These are phyloP conservation scores for Remorina albescens DNA, from an alignment of 2,797 vertebrate species.

Conservation along the genomic window DNA sequence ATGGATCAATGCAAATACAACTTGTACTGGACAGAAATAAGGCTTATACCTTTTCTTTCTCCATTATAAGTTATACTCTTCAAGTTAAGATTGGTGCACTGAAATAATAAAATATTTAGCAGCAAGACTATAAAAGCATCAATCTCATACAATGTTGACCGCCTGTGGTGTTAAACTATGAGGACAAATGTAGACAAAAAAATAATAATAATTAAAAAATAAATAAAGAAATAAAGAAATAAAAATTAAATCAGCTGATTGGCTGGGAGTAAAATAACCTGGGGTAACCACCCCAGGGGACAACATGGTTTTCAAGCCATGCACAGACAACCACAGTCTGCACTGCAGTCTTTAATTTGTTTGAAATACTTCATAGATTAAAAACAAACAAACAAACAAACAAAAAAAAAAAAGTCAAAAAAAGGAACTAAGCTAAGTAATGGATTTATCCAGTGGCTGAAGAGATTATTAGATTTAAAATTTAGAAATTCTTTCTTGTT, in stretches of 20 bases:
- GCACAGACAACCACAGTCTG: neutral
- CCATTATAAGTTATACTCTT: neutral
- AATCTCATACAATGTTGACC: too few relatives aligned
- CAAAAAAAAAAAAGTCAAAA: too few relatives aligned
- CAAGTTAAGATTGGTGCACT: too few relatives aligned
- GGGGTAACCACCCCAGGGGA: neutral
- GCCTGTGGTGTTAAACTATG: too few relatives aligned
- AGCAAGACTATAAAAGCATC: too few relatives aligned
- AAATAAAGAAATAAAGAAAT: too few relatives aligned
- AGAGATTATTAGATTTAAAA: slow-evolving; percentile 15
- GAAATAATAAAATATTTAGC: too few relatives aligned
- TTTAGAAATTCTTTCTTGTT: slow-evolving; percentile 1
- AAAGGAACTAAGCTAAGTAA: slow-evolving; percentile 4
- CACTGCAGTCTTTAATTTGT: neutral
- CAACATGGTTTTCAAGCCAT: neutral
- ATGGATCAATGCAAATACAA: slow-evolving; percentile 28
- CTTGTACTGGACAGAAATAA: slow-evolving; percentile 4
- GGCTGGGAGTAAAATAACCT: slow-evolving; percentile 13
- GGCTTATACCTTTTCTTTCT: slow-evolving; percentile 35
- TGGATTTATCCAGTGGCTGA: slow-evolving; percentile 6
- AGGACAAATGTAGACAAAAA: too few relatives aligned
- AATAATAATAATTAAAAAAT: too few relatives aligned
- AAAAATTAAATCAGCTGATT: neutral
- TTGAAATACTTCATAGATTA: neutral
- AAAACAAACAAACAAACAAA: slow-evolving; percentile 5